Conservation (phyloP, 2,888 invertebrate species). For the Cotesia congregata region DNA sequence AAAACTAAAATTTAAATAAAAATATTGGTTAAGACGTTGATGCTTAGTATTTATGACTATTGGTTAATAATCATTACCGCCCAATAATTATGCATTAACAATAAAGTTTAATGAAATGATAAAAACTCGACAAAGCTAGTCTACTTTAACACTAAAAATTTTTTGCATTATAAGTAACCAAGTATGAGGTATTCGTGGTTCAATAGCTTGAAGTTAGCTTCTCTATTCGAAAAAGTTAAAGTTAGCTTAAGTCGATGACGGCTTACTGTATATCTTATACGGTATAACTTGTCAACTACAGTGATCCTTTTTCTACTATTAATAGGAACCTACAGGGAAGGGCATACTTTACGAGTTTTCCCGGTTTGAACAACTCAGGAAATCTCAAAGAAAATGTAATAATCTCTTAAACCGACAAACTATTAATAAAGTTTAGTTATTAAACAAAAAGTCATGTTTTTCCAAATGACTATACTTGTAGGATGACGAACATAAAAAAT, state of each 20-base stretch:
- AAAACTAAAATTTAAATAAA: no score
- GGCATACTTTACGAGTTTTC: background rate
- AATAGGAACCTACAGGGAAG: background rate
- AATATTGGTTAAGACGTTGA: no score
- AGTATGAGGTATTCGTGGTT: conserved; percentile 52
- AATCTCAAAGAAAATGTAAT: background rate
- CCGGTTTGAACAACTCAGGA: background rate
- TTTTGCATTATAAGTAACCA: conserved; percentile 45
- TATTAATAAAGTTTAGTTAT: background rate
- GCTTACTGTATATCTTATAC: conserved; percentile 16
- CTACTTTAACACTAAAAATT: background rate
- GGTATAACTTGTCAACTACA: no score
- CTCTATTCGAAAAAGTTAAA: conserved; percentile 52
- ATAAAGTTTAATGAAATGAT: background rate
- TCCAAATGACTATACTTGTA: background rate
- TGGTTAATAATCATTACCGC: no score
- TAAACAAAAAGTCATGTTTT: background rate
- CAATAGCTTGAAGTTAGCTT: conserved; percentile 54
- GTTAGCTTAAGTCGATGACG: conserved; percentile 50
- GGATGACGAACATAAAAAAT: background rate
- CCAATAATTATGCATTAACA: no score
- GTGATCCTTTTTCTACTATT: background rate
- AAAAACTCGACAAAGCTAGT: background rate
- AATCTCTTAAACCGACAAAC: background rate
- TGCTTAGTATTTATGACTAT: no score